Conservation (phyloP, 1,140 invertebrate species). For the Bemisia tabaci region DNA sequence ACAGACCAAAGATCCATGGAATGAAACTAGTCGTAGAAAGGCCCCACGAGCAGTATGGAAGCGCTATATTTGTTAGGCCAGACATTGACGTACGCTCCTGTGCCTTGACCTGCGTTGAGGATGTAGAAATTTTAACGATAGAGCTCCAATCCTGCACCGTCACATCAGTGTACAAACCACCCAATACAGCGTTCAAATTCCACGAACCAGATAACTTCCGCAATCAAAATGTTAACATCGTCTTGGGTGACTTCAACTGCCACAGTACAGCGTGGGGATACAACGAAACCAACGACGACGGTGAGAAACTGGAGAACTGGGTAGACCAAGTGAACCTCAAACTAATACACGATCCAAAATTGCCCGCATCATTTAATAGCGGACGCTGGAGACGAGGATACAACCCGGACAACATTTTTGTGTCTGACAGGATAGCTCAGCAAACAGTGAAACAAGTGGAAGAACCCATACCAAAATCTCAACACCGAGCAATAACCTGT, state of each 20-base stretch:
- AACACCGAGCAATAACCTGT: constrained; percentile 5
- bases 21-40: constrained; percentile 6
- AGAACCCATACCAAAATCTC: constrained; percentile 9
- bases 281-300: constrained; percentile 8
- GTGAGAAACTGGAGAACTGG: constrained; percentile 7
- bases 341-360: constrained; percentile 9
- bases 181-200: constrained; percentile 10
- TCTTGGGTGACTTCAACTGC: too few relatives aligned
- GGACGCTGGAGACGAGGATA: constrained; percentile 6
- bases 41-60: constrained; percentile 11
- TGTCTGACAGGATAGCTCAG: constrained; percentile 3
- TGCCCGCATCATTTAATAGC: constrained; percentile 8
- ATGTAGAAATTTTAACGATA: too few relatives aligned
- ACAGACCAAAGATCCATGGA: constrained; percentile 9
- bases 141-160: too few relatives aligned
- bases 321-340: constrained; percentile 4
- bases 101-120: constrained; percentile 1
- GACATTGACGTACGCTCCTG: constrained; percentile 4
- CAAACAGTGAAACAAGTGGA: constrained; percentile 1
- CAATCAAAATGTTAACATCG: neutral
- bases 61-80: constrained; percentile 8
- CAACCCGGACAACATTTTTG: constrained; percentile 12
- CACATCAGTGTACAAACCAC: too few relatives aligned
- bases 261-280: constrained; percentile 11
- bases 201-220: constrained; percentile 9